Evolutionary conservation across 1,140 invertebrate genomes (phyloP), one percentile per base, ranked within the genome.

Genomic region (Caerostris darwini): DNA sequence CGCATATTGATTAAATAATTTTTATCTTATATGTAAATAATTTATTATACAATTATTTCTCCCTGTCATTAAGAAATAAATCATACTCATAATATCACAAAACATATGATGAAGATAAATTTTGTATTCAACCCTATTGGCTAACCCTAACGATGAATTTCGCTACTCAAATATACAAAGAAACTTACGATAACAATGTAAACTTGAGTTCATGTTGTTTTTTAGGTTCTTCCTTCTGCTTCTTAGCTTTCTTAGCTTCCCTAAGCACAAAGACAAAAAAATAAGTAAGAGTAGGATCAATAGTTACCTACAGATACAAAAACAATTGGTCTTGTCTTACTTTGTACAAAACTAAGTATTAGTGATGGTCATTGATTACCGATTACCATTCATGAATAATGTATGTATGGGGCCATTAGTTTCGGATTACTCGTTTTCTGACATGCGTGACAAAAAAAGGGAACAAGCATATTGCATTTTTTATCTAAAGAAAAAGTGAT

Each of bases 351-450:
- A 77, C 69, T 77, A 50, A 77, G 69, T 77, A 77, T 77, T 77
- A 50, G 34, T 4, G 69, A 50, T 50, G 19, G 34, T 12, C 34
- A 77, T 77, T 34, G 69, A 77, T 77, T 77, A 77, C 19, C 69
- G 69, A 77, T 77, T 77, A 77, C 34, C 19, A 77, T 34, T 50
- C 69, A 77, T 77, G 69, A 53, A 77, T 77, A 77, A 77, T 77
- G 7, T 19, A 77, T 77, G 8, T 50, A 34, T 34, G 50, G 34
- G 10, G 19, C 8, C 69, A 77, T 77, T 77, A 77, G 7, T 61
- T 14, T 61, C 17, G 7, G 8, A 10, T 61, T 61, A 12, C 50
- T 34, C 69, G 69, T 50, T 34, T 77, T 34, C 17, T 53, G 10
- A 53, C 34, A 34, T 53, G 8, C 19, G 3, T 50, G 34, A 50